A percentile compares a stretch with the other conserved stretches of the same genome.
Conservation (phyloP, 2,797 vertebrate genomes). For the Melanotaenia pygmaea region DNA sequence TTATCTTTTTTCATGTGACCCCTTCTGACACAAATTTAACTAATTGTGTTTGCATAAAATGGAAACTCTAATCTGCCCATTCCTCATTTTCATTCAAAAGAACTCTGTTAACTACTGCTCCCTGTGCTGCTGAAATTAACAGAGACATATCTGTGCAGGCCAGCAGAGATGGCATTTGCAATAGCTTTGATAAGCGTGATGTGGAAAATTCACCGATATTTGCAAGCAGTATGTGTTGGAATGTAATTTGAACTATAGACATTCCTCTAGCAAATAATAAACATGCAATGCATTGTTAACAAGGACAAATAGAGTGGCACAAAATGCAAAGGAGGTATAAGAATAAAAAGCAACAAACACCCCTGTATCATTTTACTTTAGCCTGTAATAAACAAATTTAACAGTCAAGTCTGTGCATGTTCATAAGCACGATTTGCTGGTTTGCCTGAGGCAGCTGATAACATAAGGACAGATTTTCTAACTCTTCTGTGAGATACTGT, state of each 20-base stretch:
- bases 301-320: neutral
- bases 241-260: neutral
- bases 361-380: neutral
- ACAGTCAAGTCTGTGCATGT: neutral
- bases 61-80: neutral
- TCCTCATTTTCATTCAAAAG: conserved; percentile 52
- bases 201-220: conserved; percentile 10
- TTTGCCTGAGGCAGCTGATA: conserved; percentile 22
- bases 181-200: conserved; percentile 7
- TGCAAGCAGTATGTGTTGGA: neutral
- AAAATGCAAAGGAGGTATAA: neutral
- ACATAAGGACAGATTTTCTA: conserved; percentile 6
- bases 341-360: conserved; percentile 4
- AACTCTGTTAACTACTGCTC: conserved; percentile 55
- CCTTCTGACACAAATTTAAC: neutral
- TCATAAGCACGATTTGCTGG: conserved; percentile 13
- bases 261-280: neutral
- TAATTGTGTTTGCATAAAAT: neutral
- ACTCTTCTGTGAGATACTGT: conserved; percentile 12
- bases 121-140: conserved; percentile 45
- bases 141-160: conserved; percentile 30
- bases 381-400: conserved; percentile 13
- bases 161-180: conserved; percentile 26
- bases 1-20: conserved; percentile 1
- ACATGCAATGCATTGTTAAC: neutral